Percentiles rank a stretch among this genome's conserved stretches.
phyloP scores from a whole-genome alignment of 2,113 vertebrate species.

The Motacilla tschutschensis region DNA sequence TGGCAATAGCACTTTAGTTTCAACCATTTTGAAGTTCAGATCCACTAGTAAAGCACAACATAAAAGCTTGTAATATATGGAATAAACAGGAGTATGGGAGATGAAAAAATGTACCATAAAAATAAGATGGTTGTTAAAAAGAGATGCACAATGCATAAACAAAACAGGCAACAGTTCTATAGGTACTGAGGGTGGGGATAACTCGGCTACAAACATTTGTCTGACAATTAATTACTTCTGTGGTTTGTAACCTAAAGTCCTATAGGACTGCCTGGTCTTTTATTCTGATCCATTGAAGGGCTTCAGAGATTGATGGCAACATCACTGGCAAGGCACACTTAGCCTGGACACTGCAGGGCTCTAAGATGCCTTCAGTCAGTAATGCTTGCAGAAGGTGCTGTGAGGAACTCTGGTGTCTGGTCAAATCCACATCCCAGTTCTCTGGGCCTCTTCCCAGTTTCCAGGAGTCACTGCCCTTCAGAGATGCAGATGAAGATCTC shows the following conservation, averaged over 20 bases:
- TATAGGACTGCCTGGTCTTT: neutral
- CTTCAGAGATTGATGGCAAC: neutral
- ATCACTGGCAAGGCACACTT: neutral
- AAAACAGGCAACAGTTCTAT: neutral
- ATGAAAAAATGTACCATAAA: neutral
- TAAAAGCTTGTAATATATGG: neutral
- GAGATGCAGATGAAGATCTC: neutral
- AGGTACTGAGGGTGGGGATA: neutral
- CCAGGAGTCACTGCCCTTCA: neutral
- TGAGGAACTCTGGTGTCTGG: neutral
- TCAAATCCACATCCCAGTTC: neutral
- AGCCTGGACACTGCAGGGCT: neutral
- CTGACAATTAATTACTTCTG: neutral
- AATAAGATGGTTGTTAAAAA: neutral
- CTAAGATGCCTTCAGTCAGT: neutral
- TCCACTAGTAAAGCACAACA: neutral
- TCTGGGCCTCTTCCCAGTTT: neutral
- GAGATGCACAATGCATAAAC: neutral
- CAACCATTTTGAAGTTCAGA: slow-evolving; percentile 3
- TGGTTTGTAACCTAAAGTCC: neutral
- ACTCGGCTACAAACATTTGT: neutral
- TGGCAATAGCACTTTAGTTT: neutral
- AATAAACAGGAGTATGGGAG: neutral
- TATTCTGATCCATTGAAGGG: neutral
- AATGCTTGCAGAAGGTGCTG: neutral